Evolutionary conservation across 2,888 invertebrate genomes (phyloP).

Genomic region (Prenolepis imparis): DNA sequence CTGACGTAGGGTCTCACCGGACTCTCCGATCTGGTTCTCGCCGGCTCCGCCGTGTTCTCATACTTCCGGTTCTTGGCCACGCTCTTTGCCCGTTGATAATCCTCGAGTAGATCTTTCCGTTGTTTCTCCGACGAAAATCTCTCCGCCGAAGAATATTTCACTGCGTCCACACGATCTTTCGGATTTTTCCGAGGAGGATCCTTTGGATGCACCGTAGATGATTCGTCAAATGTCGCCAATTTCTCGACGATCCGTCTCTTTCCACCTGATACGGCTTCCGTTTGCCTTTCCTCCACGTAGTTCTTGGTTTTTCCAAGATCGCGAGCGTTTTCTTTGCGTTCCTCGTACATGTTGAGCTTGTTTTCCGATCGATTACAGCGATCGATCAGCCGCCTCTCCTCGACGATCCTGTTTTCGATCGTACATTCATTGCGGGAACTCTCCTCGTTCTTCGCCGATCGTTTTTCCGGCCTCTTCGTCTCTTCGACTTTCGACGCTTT

Average conservation of each 20-base stretch:
- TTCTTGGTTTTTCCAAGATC: slow-evolving; percentile 45
- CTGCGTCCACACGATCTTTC: slow-evolving; percentile 70
- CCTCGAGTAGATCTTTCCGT: slow-evolving; percentile 64
- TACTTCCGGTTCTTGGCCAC: slow-evolving; percentile 58
- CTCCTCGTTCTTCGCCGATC: slow-evolving; percentile 44
- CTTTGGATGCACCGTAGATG: slow-evolving; percentile 11
- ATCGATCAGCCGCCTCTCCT: slow-evolving; percentile 69
- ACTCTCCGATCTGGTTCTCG: slow-evolving; percentile 56
- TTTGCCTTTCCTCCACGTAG: slow-evolving; percentile 66
- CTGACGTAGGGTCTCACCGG: slow-evolving; percentile 61
- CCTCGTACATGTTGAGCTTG: slow-evolving; percentile 69
- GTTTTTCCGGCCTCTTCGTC: slow-evolving; percentile 43
- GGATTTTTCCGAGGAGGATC: slow-evolving; percentile 69
- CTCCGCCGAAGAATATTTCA: slow-evolving; percentile 65
- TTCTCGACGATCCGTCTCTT: slow-evolving; percentile 69
- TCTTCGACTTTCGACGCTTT: slow-evolving; percentile 54
- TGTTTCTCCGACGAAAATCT: slow-evolving; percentile 63
- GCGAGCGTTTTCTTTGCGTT: slow-evolving; percentile 62
- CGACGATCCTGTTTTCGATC: slow-evolving; percentile 66
- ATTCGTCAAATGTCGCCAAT: slow-evolving; percentile 68
- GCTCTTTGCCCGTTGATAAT: slow-evolving; percentile 57
- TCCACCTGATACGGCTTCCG: slow-evolving; percentile 56
- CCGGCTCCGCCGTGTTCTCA: slow-evolving; percentile 62
- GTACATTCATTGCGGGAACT: slow-evolving; percentile 67
- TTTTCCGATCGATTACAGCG: slow-evolving; percentile 67